Evolutionary conservation across 2,113 vertebrate genomes (phyloP), one percentile per base, ranked within the genome.

Genomic region (Amia ocellicauda): DNA sequence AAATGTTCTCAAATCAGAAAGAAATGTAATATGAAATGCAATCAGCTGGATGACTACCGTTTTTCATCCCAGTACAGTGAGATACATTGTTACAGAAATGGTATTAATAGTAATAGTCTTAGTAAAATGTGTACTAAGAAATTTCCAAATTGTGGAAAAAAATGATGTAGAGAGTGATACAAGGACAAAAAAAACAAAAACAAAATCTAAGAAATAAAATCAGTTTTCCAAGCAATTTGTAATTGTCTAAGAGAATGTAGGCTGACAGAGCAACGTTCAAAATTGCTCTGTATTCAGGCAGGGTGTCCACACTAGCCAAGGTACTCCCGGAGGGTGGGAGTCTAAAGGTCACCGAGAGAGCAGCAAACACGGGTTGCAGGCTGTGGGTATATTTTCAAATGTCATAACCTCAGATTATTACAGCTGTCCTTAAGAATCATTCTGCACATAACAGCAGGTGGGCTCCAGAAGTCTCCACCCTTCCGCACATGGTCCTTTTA

Each of bases 371-470:
- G 4, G n/a, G 14, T 47, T 19, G 13, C 3, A 47, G 4, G 45
- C 45, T 47, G 16, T 5, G 11, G 31, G 11, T 36, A 36, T 11
- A 36, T 47, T 47, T 17, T 47, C 45, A 47, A 47, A 47, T 47
- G 45, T 47, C 45, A 47, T 47, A 47, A 47, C 45, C 16, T 47
- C 45, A 47, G 11, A 47, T 47, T 47, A 47, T 47, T 3, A 47
- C 45, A 47, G 45, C 45, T 47, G 2, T 47, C 45, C 45, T 17
- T 16, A 17, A 47, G 45, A 47, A 47, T 47, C 10, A 19, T 47
- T 47, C 16, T 47, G 5, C 16, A 47, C n/a, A 16, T 17, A 47
- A n/a, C n/a, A n/a, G n/a, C n/a, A n/a, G n/a, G n/a, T n/a, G n/a
- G n/a, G n/a, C n/a, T n/a, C n/a, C n/a, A n/a, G n/a, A n/a, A 47